Conservation (phyloP, 2,888 invertebrate species). For the Lysandra coridon region DNA sequence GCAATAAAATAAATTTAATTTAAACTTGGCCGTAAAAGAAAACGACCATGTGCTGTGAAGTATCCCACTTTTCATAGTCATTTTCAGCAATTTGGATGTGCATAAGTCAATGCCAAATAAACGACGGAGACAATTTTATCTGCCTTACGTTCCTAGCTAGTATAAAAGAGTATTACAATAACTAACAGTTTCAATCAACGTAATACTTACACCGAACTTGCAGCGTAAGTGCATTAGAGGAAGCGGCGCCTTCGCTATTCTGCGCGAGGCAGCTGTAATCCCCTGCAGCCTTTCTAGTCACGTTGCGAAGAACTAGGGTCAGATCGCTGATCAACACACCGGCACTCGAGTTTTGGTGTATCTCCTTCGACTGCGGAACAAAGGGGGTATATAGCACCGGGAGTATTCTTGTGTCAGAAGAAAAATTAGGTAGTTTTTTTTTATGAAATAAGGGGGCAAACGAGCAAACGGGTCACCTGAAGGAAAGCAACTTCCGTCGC, state of each 20-base stretch:
- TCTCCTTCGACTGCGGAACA: slow-evolving; percentile 83
- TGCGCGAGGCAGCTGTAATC: slow-evolving; percentile 93
- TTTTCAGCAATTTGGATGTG: not conserved
- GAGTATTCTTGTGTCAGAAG: too few species aligned
- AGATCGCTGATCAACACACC: slow-evolving; percentile 94
- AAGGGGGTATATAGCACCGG: not conserved
- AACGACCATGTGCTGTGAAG: too few species aligned
- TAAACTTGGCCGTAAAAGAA: too few species aligned
- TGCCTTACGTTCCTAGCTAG: too few species aligned
- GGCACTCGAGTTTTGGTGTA: slow-evolving; percentile 88
- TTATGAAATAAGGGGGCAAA: too few species aligned
- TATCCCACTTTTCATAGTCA: too few species aligned
- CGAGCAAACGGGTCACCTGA: too few species aligned
- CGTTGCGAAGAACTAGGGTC: slow-evolving; percentile 92
- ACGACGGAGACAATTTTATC: not conserved
- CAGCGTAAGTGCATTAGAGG: slow-evolving; percentile 90
- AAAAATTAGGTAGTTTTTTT: too few species aligned
- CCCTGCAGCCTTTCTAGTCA: slow-evolving; percentile 87
- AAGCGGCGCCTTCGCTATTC: slow-evolving; percentile 93
- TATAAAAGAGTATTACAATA: not conserved
- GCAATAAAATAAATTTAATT: too few species aligned
- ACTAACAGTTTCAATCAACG: not conserved
- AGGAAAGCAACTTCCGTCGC: too few species aligned
- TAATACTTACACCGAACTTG: slow-evolving; percentile 92
- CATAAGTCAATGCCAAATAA: not conserved